phyloP scores from a whole-genome alignment of 2,797 vertebrate genomes.

The Acipenser transmontanus region DNA sequence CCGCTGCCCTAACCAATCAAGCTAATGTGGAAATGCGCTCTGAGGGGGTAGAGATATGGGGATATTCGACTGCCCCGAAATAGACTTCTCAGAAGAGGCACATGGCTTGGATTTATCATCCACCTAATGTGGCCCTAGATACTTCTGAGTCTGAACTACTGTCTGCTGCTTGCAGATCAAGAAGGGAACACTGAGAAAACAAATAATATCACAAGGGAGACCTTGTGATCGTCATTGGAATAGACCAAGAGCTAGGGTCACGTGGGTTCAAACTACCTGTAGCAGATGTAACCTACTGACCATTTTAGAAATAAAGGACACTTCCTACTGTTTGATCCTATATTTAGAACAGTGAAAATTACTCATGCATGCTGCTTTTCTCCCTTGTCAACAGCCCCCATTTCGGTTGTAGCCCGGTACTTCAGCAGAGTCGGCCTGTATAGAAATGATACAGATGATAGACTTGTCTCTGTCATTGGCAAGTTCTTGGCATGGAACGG shows the following conservation, averaged over 20 bases:
- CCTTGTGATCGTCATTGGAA: neutral
- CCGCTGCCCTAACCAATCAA: no score
- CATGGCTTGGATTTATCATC: no score
- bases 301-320: neutral
- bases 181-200: neutral
- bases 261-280: neutral
- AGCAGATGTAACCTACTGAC: neutral
- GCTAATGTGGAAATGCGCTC: no score
- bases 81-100: no score
- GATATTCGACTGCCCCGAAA: no score
- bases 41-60: no score
- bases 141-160: neutral
- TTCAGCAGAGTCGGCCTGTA: neutral
- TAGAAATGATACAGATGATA: neutral
- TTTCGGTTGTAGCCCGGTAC: neutral
- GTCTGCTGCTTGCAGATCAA: neutral
- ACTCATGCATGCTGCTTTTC: neutral
- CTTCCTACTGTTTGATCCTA: conserved; percentile 1
- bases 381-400: conserved; percentile 1
- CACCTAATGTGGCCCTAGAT: neutral
- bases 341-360: neutral
- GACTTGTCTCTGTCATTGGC: conserved; percentile 5
- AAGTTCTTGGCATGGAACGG: neutral
- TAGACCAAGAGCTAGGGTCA: neutral
- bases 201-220: neutral